phyloP scores from a whole-genome alignment of 2,888 invertebrate species.

The Tipula confusa region DNA sequence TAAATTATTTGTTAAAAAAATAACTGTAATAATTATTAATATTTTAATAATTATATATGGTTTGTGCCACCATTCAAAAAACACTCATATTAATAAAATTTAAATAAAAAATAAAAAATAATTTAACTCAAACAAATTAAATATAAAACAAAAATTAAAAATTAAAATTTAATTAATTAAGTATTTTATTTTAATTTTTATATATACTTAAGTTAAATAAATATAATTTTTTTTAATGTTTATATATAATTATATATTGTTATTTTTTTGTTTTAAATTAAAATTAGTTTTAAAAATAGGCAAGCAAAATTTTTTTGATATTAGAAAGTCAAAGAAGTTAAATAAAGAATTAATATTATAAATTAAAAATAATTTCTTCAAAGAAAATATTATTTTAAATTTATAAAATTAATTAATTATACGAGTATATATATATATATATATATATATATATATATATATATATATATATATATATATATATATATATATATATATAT shows the following conservation, averaged over 20 bases:
- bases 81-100: background rate
- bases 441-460: background rate
- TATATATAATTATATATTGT: too few relatives aligned
- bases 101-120: background rate
- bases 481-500: background rate
- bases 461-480: background rate
- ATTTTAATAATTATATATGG: constrained; percentile 31
- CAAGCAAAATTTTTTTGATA: background rate
- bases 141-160: background rate
- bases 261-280: background rate
- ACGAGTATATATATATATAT: background rate
- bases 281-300: background rate
- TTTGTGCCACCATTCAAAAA: constrained; percentile 37
- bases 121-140: background rate
- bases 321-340: background rate
- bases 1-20: constrained; percentile 4
- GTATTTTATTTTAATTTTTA: background rate
- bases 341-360: background rate
- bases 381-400: background rate
- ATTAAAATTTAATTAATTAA: background rate
- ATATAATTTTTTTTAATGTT: background rate
- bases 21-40: background rate
- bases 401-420: background rate
- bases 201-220: background rate
- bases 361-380: background rate